Conservation (phyloP, 2,113 vertebrate genomes). For the Apistogramma diplotaenia region DNA sequence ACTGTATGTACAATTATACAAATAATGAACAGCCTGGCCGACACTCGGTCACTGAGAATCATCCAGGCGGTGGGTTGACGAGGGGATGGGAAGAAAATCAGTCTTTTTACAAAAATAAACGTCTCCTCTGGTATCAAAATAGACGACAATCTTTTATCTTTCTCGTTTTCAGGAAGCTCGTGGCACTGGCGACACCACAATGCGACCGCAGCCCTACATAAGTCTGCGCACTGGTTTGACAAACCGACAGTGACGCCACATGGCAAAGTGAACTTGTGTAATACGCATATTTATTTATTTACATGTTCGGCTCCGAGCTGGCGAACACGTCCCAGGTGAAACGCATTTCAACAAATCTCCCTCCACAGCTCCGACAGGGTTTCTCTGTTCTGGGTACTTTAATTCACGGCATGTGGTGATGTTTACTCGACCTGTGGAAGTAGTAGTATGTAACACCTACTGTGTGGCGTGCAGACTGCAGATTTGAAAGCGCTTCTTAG, state of each 20-base stretch:
- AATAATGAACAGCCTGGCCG: slow-evolving; percentile 1
- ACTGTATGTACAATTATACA: slow-evolving; percentile 42
- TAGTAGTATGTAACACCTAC: not conserved
- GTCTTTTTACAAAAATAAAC: slow-evolving; percentile 73
- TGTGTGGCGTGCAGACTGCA: not conserved
- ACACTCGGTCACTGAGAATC: slow-evolving; percentile 11
- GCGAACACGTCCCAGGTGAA: not conserved
- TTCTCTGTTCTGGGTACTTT: too few species aligned
- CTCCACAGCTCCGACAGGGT: not conserved
- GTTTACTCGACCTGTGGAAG: not conserved
- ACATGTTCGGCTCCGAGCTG: slow-evolving; percentile 10
- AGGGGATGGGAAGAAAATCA: not conserved
- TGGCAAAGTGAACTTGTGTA: not conserved
- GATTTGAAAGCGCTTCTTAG: not conserved
- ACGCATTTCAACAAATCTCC: not conserved
- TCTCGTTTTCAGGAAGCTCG: slow-evolving; percentile 36
- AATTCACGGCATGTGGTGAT: not conserved
- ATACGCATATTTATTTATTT: slow-evolving; percentile 17
- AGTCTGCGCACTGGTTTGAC: not conserved
- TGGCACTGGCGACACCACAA: not conserved
- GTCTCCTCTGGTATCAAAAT: slow-evolving; percentile 75
- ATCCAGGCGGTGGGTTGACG: not conserved
- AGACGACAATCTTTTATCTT: slow-evolving; percentile 54
- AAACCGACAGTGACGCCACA: not conserved
- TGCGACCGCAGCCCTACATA: not conserved